Evolutionary conservation across 2,888 invertebrate species (phyloP).

Genomic region (Torymus texanus): DNA sequence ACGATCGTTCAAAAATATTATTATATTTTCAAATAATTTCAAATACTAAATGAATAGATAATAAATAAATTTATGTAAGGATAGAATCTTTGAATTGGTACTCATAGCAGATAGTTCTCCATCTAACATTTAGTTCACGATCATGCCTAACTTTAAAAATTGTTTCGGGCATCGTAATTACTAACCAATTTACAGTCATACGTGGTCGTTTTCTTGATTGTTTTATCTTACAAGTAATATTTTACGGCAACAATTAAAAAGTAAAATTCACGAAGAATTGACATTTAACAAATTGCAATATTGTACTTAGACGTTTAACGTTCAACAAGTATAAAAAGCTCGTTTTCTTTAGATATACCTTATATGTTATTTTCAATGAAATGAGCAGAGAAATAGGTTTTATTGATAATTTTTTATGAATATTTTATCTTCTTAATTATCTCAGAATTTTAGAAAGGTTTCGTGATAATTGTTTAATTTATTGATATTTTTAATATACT

Average conservation of each 20-base stretch:
- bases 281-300: constrained; percentile 32
- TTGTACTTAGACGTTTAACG: constrained; percentile 32
- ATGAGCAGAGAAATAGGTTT: no score
- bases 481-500: no score
- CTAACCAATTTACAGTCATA: constrained; percentile 25
- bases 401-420: background rate
- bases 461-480: no score
- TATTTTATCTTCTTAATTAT: background rate
- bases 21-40: constrained; percentile 15
- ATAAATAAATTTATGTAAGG: background rate
- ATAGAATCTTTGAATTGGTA: no score
- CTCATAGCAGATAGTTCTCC: no score
- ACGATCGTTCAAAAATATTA: constrained; percentile 24
- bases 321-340: constrained; percentile 46
- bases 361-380: no score
- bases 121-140: background rate
- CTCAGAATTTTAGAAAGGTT: background rate
- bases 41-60: constrained; percentile 24
- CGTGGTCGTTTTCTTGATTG: constrained; percentile 19
- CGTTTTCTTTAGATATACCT: background rate
- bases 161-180: constrained; percentile 2
- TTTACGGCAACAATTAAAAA: constrained; percentile 13
- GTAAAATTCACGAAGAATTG: constrained; percentile 11
- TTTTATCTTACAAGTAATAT: constrained; percentile 3
- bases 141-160: constrained; percentile 36